Evolutionary conservation across 2,113 vertebrate species (phyloP), one percentile per base, ranked within the genome.

Genomic region (Pelecanoides urinatrix): DNA sequence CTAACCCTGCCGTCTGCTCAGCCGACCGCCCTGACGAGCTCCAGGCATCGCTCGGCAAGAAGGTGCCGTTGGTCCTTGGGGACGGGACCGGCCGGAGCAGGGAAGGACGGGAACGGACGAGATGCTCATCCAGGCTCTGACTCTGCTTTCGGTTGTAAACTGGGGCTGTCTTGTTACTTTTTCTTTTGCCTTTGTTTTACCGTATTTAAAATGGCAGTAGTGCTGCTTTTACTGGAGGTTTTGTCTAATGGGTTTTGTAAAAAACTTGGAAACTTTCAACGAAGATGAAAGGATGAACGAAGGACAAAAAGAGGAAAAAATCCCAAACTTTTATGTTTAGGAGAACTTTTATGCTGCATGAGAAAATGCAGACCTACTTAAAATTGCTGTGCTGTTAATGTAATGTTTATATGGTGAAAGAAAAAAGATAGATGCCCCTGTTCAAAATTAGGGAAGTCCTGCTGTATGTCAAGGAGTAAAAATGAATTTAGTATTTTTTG

Each of bases 1-100:
- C 6, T 8, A 6, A 6, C 10, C 21, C 13, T 3, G 0, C 27
- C 17, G 0, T 11, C 40, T 3, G 11, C 29, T 29, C 36, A 1
- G 6, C 22, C 4, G 2, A 0, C 32, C 7, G 50, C 49, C 62
- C 40, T 10, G 40, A 7, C 9, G 3, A 6, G 34, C 52, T 16
- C 7, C 27, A 2, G 16, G 34, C 40, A 5, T 5, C 6, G 4
- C 40, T 38, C 19, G 3, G 13, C 10, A 1, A 5, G 25, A 6
- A 40, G 36, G 36, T 8, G 79, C 42, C 5, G 0, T 4, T 21
- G 58, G 30, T 16, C 49, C 21, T 6, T 6, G 32, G 49, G n/a
- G 27, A 19, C 17, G 13, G 26, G 45, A 7, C 16, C 9, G 65
- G 10, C 11, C 3, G 10, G 53, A 40, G 71, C 23, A 10, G 36